A percentile compares a stretch with the other conserved stretches of the same genome.
These are phyloP conservation scores for Notothenia coriiceps DNA, from an alignment of 2,113 vertebrate species.

Conservation along the genomic window DNA sequence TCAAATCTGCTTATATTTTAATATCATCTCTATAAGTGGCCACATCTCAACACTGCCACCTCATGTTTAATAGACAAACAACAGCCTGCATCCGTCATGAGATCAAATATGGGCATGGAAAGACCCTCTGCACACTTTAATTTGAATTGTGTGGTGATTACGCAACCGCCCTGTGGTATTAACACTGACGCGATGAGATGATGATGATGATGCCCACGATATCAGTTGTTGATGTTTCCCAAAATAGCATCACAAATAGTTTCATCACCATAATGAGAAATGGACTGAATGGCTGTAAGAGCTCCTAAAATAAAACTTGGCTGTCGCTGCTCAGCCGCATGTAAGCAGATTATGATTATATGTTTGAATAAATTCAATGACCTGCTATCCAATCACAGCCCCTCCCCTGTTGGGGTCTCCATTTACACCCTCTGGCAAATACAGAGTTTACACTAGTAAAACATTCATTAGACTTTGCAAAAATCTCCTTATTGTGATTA, in stretches of 20 bases:
- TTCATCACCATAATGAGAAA: constrained; percentile 64
- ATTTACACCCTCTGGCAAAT: neutral
- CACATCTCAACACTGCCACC: constrained; percentile 58
- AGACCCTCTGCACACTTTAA: constrained; percentile 12
- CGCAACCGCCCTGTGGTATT: neutral
- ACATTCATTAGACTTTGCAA: neutral
- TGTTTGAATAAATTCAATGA: constrained; percentile 21
- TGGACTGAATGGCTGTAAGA: constrained; percentile 46
- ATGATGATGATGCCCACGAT: constrained; percentile 14
- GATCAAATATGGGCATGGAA: constrained; percentile 41
- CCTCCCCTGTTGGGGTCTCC: neutral
- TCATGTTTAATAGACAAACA: constrained; percentile 23
- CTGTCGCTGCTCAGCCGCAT: constrained; percentile 5
- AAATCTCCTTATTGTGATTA: neutral
- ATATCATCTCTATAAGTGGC: neutral
- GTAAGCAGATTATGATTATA: constrained; percentile 24
- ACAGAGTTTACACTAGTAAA: neutral
- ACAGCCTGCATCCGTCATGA: neutral
- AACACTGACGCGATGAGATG: neutral
- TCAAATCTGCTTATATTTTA: neutral
- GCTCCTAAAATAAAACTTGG: constrained; percentile 46
- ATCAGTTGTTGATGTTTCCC: constrained; percentile 46
- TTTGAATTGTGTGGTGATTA: constrained; percentile 41
- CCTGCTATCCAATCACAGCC: neutral
- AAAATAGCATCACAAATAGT: constrained; percentile 65